Evolutionary conservation across 2,113 vertebrate species (phyloP), one percentile per base, ranked within the genome.

Genomic region (Desmodus rotundus): DNA sequence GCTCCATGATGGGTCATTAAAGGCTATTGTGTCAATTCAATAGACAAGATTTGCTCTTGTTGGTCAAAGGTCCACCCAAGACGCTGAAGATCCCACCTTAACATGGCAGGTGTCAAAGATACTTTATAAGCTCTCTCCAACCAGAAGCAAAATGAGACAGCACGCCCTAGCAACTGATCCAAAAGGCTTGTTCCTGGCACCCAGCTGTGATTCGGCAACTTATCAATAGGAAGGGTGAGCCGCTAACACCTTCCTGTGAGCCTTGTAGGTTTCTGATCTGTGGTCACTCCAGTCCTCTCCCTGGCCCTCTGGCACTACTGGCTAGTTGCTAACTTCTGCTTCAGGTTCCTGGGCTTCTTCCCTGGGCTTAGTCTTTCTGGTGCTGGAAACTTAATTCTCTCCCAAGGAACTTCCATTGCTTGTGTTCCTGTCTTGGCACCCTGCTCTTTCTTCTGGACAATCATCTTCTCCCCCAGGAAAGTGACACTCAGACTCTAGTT

Each of bases 201-300:
- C 31, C 5, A 47, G 20, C 3, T 19, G 47, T 19, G 31, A 70
- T 10, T 19, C 20, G 41, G 11, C 54, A 70, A 56, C 33, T 83
- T 11, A 7, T 22, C 38, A 41, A 3, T 5, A 70, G 16, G 11
- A 28, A 87, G 83, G 28, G 41, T 12, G 28, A 77, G 38, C 28
- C 4, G 19, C 22, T n/a, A 65, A 9, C 0, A 1, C 4, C 11
- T 76, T 61, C 47, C 24, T 14, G 41, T 3, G 16, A 1, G 5
- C 13, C 20, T 36, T 52, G 9, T 2, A 76, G 16, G 15, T 73
- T 65, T 93, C 22, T 82, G 31, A 70, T 14, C 45, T 61, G 5
- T 2, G 26, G 24, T 72, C 54, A 41, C 14, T 50, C 36, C 13
- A 3, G 5, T 33, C 33, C 7, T 65, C 19, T 31, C 26, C 63